These are phyloP conservation scores for Piscicola geometra DNA, from an alignment of 2,888 invertebrate genomes.

Conservation along the genomic window DNA sequence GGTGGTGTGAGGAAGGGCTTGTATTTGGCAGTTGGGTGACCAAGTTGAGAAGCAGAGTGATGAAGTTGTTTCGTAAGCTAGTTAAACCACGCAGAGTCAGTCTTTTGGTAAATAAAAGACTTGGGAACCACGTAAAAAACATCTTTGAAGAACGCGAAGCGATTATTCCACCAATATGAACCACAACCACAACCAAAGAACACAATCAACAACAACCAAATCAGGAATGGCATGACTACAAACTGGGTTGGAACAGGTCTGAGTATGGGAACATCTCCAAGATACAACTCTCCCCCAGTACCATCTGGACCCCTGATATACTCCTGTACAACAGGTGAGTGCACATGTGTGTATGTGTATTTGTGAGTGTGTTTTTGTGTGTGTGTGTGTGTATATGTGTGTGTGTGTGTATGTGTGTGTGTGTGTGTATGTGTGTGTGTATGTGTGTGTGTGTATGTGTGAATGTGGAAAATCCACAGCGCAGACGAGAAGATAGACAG, in stretches of 20 bases:
- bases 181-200: too few relatives aligned
- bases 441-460: conserved; percentile 18
- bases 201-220: background rate
- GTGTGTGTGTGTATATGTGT: conserved; percentile 18
- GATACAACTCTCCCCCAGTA: conserved; percentile 45
- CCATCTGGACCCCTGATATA: conserved; percentile 48
- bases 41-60: too few relatives aligned
- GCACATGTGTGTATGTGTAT: conserved; percentile 18
- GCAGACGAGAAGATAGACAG: conserved; percentile 46
- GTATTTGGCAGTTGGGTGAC: too few relatives aligned
- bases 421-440: conserved; percentile 18
- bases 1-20: too few relatives aligned
- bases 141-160: too few relatives aligned
- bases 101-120: too few relatives aligned
- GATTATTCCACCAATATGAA: background rate
- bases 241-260: conserved; percentile 45
- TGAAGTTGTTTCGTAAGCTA: too few relatives aligned
- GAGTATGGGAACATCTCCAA: conserved; percentile 46
- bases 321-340: conserved; percentile 47
- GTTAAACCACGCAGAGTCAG: too few relatives aligned
- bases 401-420: conserved; percentile 18
- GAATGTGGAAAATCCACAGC: conserved; percentile 34
- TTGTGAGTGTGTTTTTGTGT: conserved; percentile 6
- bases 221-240: conserved; percentile 47
- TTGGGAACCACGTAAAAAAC: too few relatives aligned